Base-by-base conservation (phyloP, 2,113 vertebrate species). In the Sinocyclocheilus anshuiensis region DNA sequence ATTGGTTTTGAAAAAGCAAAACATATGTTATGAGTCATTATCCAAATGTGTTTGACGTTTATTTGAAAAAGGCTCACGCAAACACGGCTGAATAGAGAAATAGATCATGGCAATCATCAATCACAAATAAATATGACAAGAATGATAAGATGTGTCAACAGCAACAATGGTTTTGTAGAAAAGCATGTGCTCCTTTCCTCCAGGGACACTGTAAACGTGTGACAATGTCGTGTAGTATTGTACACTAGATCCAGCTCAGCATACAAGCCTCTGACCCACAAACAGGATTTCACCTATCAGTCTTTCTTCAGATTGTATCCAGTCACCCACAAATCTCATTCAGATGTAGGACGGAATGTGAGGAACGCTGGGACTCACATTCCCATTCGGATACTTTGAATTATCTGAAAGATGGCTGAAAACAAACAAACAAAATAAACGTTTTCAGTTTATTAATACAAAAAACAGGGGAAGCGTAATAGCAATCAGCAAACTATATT, bases 361-460 rank as follows among this genome's bases (percentile, higher is more conserved):
- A 20, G 65, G 11, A 24, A n/a, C 65, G 26, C 77, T 84, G 29
- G 36, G 63, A 69, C 89, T 97, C 93, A 97, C 95, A 97, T 97
- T 87, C 96, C 96, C 96, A 97, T 97, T 61, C 96, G 92, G 86
- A 97, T 97, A 88, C 97, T 97, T 91, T 97, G 96, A 90, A 97
- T 97, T 88, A 97, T 96, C 95, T 97, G 96, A 90, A 97, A 97
- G 92, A 97, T 96, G 84, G 97, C 97, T 97, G 91, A 61, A 77
- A 79, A 76, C n/a, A 48, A 48, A 42, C 9, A 69, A 15, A 18
- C n/a, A 69, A 57, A 63, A 6, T 33, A 53, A 16, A 22, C 2
- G 55, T 6, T 9, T 29, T 39, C 9, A 83, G 5, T 29, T 13
- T 15, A 59, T 45, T 77, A 65, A 24, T 72, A 18, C 15, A 24